Base-by-base conservation (phyloP, 2,888 invertebrate genomes). In the Lomographa bimaculata region DNA sequence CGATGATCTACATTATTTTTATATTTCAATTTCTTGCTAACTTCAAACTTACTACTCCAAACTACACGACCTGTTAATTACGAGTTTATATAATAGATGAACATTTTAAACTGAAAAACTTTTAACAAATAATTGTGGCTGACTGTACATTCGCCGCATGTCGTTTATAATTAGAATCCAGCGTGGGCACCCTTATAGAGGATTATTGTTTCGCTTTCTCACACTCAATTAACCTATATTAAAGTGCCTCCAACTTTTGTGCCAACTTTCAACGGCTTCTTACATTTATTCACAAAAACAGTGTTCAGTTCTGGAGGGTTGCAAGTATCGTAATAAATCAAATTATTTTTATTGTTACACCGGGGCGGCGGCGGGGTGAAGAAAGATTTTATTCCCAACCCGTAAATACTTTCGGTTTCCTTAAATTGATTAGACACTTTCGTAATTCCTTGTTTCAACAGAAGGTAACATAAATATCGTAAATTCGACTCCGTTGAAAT, bases 351-450 rank as follows among this genome's bases (percentile, higher is more conserved):
- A 46, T 50, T 42, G 37, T 48, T 11, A 26, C 21, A 37, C n/a
- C n/a, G n/a, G 14, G 4, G 30, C 40, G 41, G 7, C 20, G 9
- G 40, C 11, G 19, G 18, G 17, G 10, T 27, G 19, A 30, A 32
- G 40, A 32, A 43, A 35, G 25, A 37, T 46, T 46, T 50, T 52
- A 51, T 57, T 51, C 53, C 40, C 11, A 25, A 46, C 30, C 46
- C 50, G 45, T 35, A 29, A 55, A 55, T 54, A 46, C 49, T 55
- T 55, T 54, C 17, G 60, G 58, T 64, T 65, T 55, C 53, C 42
- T 55, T 47, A 50, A 62, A 67, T 58, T 65, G 52, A 64, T 64
- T 57, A 62, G 46, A 46, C 53, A 44, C 54, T 62, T 67, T 59
- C 41, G 53, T 59, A 61, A 69, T 64, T 54, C 50, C 39, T 35